These are phyloP conservation scores for Lagopus muta DNA, from an alignment of 2,113 vertebrate species.

Conservation along the genomic window DNA sequence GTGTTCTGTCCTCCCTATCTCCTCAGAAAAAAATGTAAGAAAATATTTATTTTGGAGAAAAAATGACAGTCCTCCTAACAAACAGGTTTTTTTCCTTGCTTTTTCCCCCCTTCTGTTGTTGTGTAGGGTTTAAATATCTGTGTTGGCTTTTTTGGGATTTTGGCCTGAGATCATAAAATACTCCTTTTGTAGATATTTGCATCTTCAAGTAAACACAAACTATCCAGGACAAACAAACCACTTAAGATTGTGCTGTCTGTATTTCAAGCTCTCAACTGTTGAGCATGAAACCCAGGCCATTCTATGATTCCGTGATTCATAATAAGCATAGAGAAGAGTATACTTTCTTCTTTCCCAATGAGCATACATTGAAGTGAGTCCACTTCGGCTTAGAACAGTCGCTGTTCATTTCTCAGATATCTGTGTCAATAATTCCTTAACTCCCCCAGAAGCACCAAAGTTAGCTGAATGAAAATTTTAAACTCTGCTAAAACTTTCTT, in stretches of 20 bases:
- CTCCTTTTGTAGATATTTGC: background rate
- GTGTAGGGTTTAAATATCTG: background rate
- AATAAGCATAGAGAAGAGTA: background rate
- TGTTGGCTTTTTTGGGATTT: background rate
- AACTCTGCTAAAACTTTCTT: background rate
- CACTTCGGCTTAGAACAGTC: background rate
- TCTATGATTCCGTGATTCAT: too few species aligned
- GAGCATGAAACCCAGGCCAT: background rate
- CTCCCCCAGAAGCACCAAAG: background rate
- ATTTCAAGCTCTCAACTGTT: background rate
- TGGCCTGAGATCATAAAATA: background rate
- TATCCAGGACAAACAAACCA: background rate
- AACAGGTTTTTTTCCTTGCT: background rate
- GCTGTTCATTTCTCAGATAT: background rate
- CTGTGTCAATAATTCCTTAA: background rate
- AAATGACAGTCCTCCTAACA: background rate
- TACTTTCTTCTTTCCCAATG: background rate
- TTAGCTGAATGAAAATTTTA: background rate
- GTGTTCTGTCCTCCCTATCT: background rate
- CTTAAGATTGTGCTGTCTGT: background rate
- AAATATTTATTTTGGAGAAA: constrained; percentile 35
- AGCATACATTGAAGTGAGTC: background rate
- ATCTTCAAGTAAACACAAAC: background rate
- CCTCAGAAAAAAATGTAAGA: background rate
- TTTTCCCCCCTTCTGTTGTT: background rate